Percentiles rank a stretch among this genome's conserved stretches.
Evolutionary conservation across 2,113 vertebrate genomes (phyloP).

Genomic region (Poeciliopsis prolifica): DNA sequence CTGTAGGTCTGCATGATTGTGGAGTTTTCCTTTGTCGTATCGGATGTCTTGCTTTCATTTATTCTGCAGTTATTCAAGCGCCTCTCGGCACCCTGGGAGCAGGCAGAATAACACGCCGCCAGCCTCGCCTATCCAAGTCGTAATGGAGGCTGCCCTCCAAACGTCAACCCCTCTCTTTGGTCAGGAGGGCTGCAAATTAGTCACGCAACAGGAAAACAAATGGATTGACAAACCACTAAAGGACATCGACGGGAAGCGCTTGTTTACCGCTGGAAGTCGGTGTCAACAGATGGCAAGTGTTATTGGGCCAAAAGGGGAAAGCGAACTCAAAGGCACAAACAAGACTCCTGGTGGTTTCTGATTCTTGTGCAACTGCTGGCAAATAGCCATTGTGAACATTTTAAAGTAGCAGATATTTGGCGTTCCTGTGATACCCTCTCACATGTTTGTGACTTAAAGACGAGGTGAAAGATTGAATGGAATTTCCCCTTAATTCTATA

Average conservation of each 20-base stretch:
- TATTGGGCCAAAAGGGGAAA: background rate
- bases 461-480: no score
- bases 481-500: no score
- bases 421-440: no score
- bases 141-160: background rate
- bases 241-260: background rate
- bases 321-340: background rate
- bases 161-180: background rate
- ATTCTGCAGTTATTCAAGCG: background rate
- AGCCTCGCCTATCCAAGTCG: conserved; percentile 7
- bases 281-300: background rate
- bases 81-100: background rate
- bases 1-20: background rate
- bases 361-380: no score
- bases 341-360: background rate
- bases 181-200: conserved; percentile 13
- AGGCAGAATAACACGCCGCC: conserved; percentile 20
- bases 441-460: no score
- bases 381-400: background rate
- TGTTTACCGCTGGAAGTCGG: conserved; percentile 13
- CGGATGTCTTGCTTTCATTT: conserved; percentile 14
- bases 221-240: conserved; percentile 11
- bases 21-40: background rate
- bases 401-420: no score
- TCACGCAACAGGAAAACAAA: background rate